Conservation (phyloP, 2,113 vertebrate genomes). For the Leuciscus idus region DNA sequence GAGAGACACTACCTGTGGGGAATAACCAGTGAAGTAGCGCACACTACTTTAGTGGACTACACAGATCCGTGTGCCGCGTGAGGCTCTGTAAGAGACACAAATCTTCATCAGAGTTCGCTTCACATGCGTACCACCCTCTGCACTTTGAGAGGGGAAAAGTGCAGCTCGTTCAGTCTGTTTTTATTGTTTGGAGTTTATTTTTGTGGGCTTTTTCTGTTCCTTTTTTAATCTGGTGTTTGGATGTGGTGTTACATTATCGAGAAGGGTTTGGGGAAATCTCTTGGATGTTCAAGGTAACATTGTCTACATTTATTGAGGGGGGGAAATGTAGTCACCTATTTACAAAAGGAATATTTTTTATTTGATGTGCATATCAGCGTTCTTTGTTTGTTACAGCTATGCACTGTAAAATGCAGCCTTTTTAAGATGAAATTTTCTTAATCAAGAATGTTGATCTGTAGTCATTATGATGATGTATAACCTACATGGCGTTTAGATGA, state of each 20-base stretch:
- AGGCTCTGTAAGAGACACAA: slow-evolving; percentile 68
- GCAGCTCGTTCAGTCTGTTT: slow-evolving; percentile 83
- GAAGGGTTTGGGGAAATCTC: slow-evolving; percentile 78
- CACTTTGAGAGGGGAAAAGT: slow-evolving; percentile 84
- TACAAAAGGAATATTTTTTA: slow-evolving; percentile 98
- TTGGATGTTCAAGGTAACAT: slow-evolving; percentile 82
- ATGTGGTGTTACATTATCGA: slow-evolving; percentile 86
- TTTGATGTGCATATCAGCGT: slow-evolving; percentile 96
- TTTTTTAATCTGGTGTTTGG: slow-evolving; percentile 80
- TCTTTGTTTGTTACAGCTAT: slow-evolving; percentile 99
- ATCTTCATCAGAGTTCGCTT: slow-evolving; percentile 69
- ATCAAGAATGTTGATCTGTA: slow-evolving; percentile 96
- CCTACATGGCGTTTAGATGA: slow-evolving; percentile 92
- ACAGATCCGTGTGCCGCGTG: slow-evolving; percentile 66
- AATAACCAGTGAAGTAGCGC: slow-evolving; percentile 69
- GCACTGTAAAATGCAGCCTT: slow-evolving; percentile 99
- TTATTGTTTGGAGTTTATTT: slow-evolving; percentile 67
- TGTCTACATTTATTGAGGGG: slow-evolving; percentile 82
- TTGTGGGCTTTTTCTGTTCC: slow-evolving; percentile 56
- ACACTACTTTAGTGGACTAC: slow-evolving; percentile 66
- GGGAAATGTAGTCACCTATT: slow-evolving; percentile 90
- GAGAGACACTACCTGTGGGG: slow-evolving; percentile 70
- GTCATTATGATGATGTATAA: slow-evolving; percentile 86
- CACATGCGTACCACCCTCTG: slow-evolving; percentile 82
- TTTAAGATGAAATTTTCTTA: slow-evolving; percentile 96